These are phyloP conservation scores for Proterorhinus semilunaris DNA, from an alignment of 2,113 vertebrate species.

Conservation along the genomic window DNA sequence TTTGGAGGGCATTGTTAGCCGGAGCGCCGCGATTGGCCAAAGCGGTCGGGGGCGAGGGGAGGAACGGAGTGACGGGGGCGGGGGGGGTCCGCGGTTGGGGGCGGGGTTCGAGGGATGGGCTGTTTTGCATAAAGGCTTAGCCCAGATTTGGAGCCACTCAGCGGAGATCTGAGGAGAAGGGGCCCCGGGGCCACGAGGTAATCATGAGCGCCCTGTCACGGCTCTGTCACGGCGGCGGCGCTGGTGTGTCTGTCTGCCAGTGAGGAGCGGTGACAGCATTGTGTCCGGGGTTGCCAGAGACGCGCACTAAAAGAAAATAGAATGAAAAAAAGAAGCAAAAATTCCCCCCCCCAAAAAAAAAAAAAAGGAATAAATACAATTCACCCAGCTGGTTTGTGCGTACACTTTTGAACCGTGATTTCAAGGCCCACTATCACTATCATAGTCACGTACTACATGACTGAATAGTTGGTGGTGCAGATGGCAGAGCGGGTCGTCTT, in stretches of 20 bases:
- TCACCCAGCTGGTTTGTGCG: no score
- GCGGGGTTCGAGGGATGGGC: slow-evolving; percentile 57
- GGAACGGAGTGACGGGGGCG: not conserved
- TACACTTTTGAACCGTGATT: no score
- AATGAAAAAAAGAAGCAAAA: no score
- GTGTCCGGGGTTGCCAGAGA: no score
- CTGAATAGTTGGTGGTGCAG: no score
- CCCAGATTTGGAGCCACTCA: slow-evolving; percentile 78
- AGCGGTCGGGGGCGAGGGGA: slow-evolving; percentile 29
- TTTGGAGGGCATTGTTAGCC: slow-evolving; percentile 79
- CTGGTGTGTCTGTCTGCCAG: slow-evolving; percentile 51
- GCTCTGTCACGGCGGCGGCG: slow-evolving; percentile 66
- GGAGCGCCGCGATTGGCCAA: slow-evolving; percentile 66
- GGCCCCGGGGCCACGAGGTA: slow-evolving; percentile 76
- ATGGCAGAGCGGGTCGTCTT: no score
- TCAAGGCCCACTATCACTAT: no score
- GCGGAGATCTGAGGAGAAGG: slow-evolving; percentile 72
- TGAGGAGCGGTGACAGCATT: slow-evolving; percentile 36
- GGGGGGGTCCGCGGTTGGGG: slow-evolving; percentile 69
- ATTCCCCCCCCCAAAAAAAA: no score
- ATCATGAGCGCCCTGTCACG: slow-evolving; percentile 75
- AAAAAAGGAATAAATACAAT: no score
- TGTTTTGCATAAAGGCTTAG: slow-evolving; percentile 79
- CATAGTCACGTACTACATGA: no score
- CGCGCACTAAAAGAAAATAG: no score